Evolutionary conservation across 1,140 invertebrate species (phyloP).

Genomic region (Anoplolepis gracilipes): DNA sequence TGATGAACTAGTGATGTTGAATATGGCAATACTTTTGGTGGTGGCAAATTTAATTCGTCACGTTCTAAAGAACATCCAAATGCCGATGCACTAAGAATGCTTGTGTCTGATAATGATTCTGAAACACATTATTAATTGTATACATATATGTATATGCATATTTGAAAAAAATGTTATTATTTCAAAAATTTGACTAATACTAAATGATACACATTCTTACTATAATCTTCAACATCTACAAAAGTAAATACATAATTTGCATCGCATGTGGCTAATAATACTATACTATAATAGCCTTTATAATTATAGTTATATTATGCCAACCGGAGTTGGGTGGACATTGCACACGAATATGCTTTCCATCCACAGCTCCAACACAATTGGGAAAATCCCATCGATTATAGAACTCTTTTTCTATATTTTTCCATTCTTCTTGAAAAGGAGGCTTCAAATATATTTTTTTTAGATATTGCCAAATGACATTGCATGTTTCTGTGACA

Average conservation of each 20-base stretch:
- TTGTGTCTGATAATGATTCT: slow-evolving; percentile 19
- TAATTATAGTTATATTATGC: slow-evolving; percentile 80
- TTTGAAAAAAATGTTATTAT: too few species aligned
- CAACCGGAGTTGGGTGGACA: slow-evolving; percentile 69
- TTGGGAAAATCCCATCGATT: slow-evolving; percentile 45
- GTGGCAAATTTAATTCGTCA: slow-evolving; percentile 3
- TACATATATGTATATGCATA: too few species aligned
- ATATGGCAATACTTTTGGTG: slow-evolving; percentile 4
- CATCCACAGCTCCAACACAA: slow-evolving; percentile 13
- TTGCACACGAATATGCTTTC: slow-evolving; percentile 71
- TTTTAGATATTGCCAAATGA: background rate
- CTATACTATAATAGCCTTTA: slow-evolving; percentile 72
- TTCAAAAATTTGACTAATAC: background rate
- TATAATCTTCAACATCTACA: slow-evolving; percentile 6
- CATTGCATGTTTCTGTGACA: background rate
- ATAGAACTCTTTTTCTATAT: background rate
- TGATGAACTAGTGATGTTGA: slow-evolving; percentile 7
- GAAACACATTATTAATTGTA: background rate
- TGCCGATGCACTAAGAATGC: background rate
- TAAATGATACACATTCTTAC: background rate
- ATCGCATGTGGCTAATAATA: slow-evolving; percentile 78
- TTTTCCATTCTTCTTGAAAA: background rate
- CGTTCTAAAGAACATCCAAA: slow-evolving; percentile 3
- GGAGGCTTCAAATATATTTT: background rate
- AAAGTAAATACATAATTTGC: slow-evolving; percentile 76